Evolutionary conservation across 2,888 invertebrate species (phyloP), one percentile per base, ranked within the genome.

Genomic region (Tinea semifulvella): DNA sequence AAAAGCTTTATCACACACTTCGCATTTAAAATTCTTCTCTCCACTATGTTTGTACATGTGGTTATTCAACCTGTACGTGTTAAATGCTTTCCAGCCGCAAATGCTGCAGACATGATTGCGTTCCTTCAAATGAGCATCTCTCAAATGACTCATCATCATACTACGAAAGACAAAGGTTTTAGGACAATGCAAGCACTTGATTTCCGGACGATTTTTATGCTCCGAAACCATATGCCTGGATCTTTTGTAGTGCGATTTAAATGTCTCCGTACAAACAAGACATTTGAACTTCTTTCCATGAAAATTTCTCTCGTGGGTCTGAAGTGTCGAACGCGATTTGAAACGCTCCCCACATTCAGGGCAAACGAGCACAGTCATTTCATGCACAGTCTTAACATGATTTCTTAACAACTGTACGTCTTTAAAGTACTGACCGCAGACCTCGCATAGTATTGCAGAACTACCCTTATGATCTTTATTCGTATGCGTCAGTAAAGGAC

Each of bases 281-380:
- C 86, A 87, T 44, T 77, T 79, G 52, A 73, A 82, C 20, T 77
- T 83, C 48, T 77, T 83, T 22, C 82, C 80, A n/a, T 77, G 77
- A 6, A 61, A 62, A 28, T 73, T 69, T 20, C 69, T 70, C 49
- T 70, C 71, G 50, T 85, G 84, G 0, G 75, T 83, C 39, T 69
- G 74, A 17, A 83, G 50, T 35, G 84, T 84, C 0, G 72, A 63
- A n/a, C 68, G 60, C 1, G 79, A 73, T 1, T 81, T 73, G 45
- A 84, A 84, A 16, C 73, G 71, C 38, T 77, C 81, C 0, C 77
- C 73, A 44, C 77, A 79, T 38, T 74, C 74, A 0, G 71, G 58
- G 50, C 81, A 82, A 0, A 73, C 54, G 1, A 69, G 36, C 0
- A 68, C 67, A 0, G 60, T 58, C 47, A 72, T 72, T 13, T 77